Base-by-base conservation (phyloP, 2,888 invertebrate species). In the Aleiodes alternator region DNA sequence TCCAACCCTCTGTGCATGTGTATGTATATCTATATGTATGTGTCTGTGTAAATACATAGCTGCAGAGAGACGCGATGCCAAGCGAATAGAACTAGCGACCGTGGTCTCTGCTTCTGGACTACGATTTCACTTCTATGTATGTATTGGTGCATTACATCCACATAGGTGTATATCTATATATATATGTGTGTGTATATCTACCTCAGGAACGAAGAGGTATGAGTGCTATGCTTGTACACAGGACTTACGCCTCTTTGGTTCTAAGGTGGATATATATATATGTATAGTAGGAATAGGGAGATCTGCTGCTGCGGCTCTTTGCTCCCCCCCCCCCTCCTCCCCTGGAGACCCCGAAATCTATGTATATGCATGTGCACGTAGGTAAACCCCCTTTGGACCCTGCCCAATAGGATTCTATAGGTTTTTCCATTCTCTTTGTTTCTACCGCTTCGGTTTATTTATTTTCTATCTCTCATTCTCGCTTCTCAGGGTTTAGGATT, bases 11-110 rank as follows among this genome's bases (percentile, higher is more conserved):
- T 23, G 23, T 23, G 2, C 23, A 2, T 23, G 23, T 23, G 2
- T 23, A 2, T 23, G 2, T 2, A 23, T 23, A 23, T 23, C 1
- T 23, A 23, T 23, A 23, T 23, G 23, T 23, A 23, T 23, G 23
- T 23, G 23, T 23, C 77, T 81, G 84, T 86, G 86, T 85, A 85
- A 85, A 85, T 86, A 85, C 83, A 85, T 86, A 84, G 85, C 82
- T 82, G 82, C 80, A 80, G 81, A 80, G 81, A 80, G 79, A 78
- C 80, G 82, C 82, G 78, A 81, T 68, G 68, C 68, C 68, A 68
- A 31, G n/a, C 66, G 11, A 43, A 12, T 29, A 23, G 23, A 57
- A 57, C 59, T 31, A 43, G 64, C 64, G 34, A 34, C 34, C 34
- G 64, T 48, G 34, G 59, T 59, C 57, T 57, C 57, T 57, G 57